These are phyloP conservation scores for Achlya flavicornis DNA, from an alignment of 2,888 invertebrate genomes.

Conservation along the genomic window DNA sequence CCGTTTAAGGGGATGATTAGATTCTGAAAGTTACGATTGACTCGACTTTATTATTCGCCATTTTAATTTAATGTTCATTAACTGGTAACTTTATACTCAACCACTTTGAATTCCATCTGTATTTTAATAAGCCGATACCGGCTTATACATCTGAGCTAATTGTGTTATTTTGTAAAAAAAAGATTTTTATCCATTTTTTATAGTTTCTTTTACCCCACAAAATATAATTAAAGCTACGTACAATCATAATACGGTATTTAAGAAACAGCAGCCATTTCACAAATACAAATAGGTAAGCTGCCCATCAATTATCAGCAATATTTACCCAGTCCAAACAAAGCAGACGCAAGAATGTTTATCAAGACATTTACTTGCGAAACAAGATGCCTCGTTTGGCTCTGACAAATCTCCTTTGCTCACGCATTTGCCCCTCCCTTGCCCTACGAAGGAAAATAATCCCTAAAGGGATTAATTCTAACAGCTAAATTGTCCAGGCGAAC, in stretches of 20 bases:
- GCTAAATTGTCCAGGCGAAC: slow-evolving; percentile 50
- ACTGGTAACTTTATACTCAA: neutral
- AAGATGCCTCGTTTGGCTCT: slow-evolving; percentile 43
- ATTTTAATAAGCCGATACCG: too few species aligned
- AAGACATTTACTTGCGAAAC: slow-evolving; percentile 43
- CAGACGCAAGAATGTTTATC: slow-evolving; percentile 11
- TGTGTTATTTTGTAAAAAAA: too few species aligned
- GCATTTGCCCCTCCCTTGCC: slow-evolving; percentile 25
- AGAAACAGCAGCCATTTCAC: neutral
- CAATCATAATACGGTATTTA: too few species aligned
- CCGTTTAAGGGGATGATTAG: slow-evolving; percentile 52
- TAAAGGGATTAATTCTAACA: slow-evolving; percentile 51
- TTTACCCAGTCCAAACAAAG: slow-evolving; percentile 7
- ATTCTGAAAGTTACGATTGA: slow-evolving; percentile 54
- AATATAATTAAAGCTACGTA: too few species aligned
- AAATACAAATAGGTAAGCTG: neutral
- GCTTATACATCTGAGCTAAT: too few species aligned
- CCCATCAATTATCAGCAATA: slow-evolving; percentile 12
- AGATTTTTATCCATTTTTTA: too few species aligned
- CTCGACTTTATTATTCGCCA: slow-evolving; percentile 29
- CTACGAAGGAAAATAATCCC: slow-evolving; percentile 49
- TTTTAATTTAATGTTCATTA: slow-evolving; percentile 7
- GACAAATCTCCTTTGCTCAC: slow-evolving; percentile 51
- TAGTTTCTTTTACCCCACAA: too few species aligned
- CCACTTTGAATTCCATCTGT: neutral